Conservation (phyloP, 35 echinoderm and acorn worm genomes). For the Heliocidaris erythrogramma region DNA sequence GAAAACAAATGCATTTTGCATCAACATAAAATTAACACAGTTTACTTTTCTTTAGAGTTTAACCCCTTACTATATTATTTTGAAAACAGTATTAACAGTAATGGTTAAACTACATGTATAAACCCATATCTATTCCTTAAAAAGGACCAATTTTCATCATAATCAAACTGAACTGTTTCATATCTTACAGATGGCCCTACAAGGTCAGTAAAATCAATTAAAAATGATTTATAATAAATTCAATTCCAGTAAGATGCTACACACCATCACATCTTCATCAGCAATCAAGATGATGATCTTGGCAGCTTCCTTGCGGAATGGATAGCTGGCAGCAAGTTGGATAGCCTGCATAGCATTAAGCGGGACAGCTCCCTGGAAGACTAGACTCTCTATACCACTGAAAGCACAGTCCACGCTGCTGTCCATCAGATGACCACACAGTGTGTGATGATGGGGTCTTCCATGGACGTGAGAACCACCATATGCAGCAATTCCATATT, state of each 20-base stretch:
- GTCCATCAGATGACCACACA: conserved; percentile 46
- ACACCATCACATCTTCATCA: conserved; percentile 73
- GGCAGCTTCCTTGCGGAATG: conserved; percentile 62
- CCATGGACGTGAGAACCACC: conserved; percentile 66
- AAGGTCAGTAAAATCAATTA: too few relatives aligned
- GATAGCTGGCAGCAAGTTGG: conserved; percentile 52
- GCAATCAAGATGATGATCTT: conserved; percentile 78
- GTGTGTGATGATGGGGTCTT: conserved; percentile 62
- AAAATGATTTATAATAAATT: too few relatives aligned
- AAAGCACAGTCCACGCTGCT: neutral
- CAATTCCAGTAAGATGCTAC: conserved; percentile 9
- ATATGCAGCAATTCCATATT: conserved; percentile 72
- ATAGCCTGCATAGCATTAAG: conserved; percentile 81
- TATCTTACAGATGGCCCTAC: too few relatives aligned
- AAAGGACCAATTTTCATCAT: too few relatives aligned
- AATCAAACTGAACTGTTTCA: too few relatives aligned
- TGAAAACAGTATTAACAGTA: too few relatives aligned
- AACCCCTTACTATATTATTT: too few relatives aligned
- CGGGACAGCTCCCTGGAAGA: conserved; percentile 49
- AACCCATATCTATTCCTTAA: too few relatives aligned
- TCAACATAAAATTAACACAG: too few relatives aligned
- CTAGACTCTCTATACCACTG: conserved; percentile 57
- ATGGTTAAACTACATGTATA: too few relatives aligned
- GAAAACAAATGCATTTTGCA: too few relatives aligned
- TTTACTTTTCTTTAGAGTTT: too few relatives aligned